phyloP scores from a whole-genome alignment of 2,888 invertebrate species.

The Acleris cristana region DNA sequence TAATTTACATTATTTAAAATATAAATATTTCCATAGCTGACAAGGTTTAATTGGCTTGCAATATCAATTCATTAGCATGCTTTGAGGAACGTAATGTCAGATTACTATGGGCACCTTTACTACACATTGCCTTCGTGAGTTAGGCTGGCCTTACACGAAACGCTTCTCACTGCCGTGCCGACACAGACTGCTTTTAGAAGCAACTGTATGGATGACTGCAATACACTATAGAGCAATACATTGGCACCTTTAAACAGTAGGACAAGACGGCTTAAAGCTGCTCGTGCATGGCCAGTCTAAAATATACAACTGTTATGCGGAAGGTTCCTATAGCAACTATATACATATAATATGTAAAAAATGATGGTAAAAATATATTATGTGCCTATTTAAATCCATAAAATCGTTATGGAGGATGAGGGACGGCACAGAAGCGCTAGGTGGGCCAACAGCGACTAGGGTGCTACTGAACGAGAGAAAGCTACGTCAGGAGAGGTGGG shows the following conservation, averaged over 20 bases:
- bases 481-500: conserved; percentile 4
- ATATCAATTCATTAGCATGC: conserved; percentile 31
- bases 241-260: no score
- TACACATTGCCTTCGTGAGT: no score
- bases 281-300: no score
- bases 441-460: conserved; percentile 3
- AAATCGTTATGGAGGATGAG: conserved; percentile 28
- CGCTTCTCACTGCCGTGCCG: no score
- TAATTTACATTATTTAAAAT: conserved; percentile 29
- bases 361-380: conserved; percentile 28
- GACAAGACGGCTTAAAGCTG: no score
- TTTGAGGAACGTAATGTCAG: conserved; percentile 28
- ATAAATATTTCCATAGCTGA: conserved; percentile 34
- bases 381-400: conserved; percentile 29
- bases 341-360: conserved; percentile 28
- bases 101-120: conserved; percentile 4
- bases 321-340: conserved; percentile 26
- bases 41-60: conserved; percentile 27
- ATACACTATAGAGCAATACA: no score
- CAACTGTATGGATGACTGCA: no score
- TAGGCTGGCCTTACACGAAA: no score
- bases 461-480: conserved; percentile 4
- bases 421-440: conserved; percentile 25
- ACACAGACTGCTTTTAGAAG: no score
- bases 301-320: conserved; percentile 5